Conservation (phyloP, 2,888 invertebrate species). For the Dichetophora obliterata region DNA sequence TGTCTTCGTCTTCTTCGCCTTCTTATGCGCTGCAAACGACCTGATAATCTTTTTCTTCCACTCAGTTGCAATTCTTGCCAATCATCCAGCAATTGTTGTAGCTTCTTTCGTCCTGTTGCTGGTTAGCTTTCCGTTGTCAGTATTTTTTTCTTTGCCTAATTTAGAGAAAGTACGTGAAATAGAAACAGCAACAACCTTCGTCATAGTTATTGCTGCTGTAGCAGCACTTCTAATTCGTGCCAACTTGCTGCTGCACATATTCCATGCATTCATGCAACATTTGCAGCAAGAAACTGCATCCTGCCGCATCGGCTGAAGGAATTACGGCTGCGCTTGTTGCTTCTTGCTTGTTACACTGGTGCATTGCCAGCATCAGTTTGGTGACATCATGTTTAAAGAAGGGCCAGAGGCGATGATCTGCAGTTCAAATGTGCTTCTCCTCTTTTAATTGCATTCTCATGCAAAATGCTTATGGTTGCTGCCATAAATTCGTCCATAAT, state of each 20-base stretch:
- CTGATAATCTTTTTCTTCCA: constrained; percentile 16
- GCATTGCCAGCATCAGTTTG: too few species aligned
- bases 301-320: constrained; percentile 13
- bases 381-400: too few species aligned
- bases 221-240: not conserved
- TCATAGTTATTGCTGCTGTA: not conserved
- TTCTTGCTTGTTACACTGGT: not conserved
- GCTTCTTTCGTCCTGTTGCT: not conserved
- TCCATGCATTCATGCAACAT: constrained; percentile 28
- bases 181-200: not conserved
- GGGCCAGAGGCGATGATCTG: too few species aligned
- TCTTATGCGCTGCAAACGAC: not conserved
- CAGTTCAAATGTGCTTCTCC: constrained; percentile 13
- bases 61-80: constrained; percentile 14
- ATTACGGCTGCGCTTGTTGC: constrained; percentile 1
- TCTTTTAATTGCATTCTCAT: constrained; percentile 36
- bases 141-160: constrained; percentile 16
- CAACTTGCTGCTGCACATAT: constrained; percentile 8
- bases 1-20: not conserved
- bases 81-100: constrained; percentile 24
- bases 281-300: constrained; percentile 3
- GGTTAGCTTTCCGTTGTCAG: not conserved
- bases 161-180: constrained; percentile 23
- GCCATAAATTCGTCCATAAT: constrained; percentile 25
- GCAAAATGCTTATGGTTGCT: constrained; percentile 17